These are phyloP conservation scores for Sardinella longiceps DNA, from an alignment of 2,797 vertebrate genomes.

Conservation along the genomic window DNA sequence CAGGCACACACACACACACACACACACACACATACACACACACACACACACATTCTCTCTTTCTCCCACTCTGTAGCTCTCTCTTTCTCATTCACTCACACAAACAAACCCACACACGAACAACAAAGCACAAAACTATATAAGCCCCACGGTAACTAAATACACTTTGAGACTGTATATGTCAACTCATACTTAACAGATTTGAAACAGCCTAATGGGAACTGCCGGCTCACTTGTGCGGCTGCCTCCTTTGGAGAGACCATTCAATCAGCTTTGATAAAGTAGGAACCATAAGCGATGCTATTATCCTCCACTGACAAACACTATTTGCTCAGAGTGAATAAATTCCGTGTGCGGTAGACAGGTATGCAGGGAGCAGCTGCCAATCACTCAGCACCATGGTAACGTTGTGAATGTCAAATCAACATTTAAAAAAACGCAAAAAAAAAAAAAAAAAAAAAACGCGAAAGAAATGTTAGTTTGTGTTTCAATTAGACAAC, in stretches of 20 bases:
- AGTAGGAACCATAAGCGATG: constrained; percentile 7
- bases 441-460: not conserved
- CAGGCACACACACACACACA: not conserved
- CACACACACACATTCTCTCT: too few relatives aligned
- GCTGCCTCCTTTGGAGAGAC: not conserved
- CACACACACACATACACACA: not conserved
- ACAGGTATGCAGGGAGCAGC: not conserved
- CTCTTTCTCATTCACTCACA: not conserved
- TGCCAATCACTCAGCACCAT: not conserved
- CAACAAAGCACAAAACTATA: constrained; percentile 15
- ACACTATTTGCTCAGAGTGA: constrained; percentile 33
- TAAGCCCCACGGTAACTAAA: not conserved
- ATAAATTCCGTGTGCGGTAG: constrained; percentile 25
- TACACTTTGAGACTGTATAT: constrained; percentile 20
- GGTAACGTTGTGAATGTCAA: constrained; percentile 4
- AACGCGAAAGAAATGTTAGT: not conserved
- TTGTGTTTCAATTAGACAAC: constrained; percentile 4
- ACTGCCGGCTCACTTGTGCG: constrained; percentile 1
- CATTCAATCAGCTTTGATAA: constrained; percentile 26
- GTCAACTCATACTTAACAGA: constrained; percentile 28
- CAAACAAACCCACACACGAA: not conserved
- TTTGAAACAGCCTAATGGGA: constrained; percentile 19
- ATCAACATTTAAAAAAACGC: not conserved
- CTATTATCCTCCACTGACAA: constrained; percentile 30
- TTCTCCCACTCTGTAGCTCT: not conserved